These are phyloP conservation scores for Ancistrus triradiatus DNA, from an alignment of 2,113 vertebrate genomes.

Conservation along the genomic window DNA sequence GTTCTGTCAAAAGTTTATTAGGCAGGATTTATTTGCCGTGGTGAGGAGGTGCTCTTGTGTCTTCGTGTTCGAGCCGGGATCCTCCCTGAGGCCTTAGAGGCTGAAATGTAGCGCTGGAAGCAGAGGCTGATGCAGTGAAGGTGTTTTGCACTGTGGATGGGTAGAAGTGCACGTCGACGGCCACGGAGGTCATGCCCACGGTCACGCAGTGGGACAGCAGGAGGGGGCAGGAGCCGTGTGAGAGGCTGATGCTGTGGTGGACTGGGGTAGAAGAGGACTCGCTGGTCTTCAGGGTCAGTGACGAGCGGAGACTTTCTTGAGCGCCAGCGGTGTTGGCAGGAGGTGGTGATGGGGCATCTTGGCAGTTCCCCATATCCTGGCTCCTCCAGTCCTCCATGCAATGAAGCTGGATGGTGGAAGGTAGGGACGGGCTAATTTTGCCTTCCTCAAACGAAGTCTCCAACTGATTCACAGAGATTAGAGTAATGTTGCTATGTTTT, in stretches of 20 bases:
- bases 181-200: constrained; percentile 64
- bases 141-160: constrained; percentile 33
- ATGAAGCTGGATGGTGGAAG: constrained; percentile 61
- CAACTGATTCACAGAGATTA: constrained; percentile 49
- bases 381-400: constrained; percentile 62
- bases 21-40: constrained; percentile 48
- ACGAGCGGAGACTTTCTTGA: constrained; percentile 58
- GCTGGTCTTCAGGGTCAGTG: constrained; percentile 59
- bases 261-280: constrained; percentile 55
- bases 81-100: constrained; percentile 43
- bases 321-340: constrained; percentile 46
- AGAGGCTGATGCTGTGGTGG: constrained; percentile 66
- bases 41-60: constrained; percentile 39
- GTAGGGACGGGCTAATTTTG: constrained; percentile 50
- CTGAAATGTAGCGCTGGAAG: constrained; percentile 25
- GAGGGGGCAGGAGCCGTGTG: constrained; percentile 58
- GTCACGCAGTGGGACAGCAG: constrained; percentile 67
- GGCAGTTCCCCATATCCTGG: constrained; percentile 51
- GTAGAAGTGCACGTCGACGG: constrained; percentile 69
- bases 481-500: no score
- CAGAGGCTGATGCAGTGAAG: constrained; percentile 23
- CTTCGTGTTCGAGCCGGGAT: constrained; percentile 51
- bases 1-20: neutral
- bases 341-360: constrained; percentile 49
- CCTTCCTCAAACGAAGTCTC: constrained; percentile 57